phyloP scores from a whole-genome alignment of 1,140 invertebrate genomes.

The Penaeus japonicus region DNA sequence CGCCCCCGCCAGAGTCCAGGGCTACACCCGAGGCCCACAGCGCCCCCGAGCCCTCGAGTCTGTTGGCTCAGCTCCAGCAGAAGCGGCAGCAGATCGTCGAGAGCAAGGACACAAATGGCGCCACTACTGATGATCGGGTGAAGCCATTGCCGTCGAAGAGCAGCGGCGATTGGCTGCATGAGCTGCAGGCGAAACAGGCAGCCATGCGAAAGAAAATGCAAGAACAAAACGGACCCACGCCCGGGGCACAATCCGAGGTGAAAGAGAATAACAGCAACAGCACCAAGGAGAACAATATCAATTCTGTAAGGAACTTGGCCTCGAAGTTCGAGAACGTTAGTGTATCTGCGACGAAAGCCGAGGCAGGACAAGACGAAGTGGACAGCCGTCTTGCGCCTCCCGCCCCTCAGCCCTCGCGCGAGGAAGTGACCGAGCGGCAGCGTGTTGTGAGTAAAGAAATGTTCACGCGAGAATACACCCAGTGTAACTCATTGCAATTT shows the following conservation, averaged over 20 bases:
- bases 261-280: constrained; percentile 69
- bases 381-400: constrained; percentile 23
- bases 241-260: constrained; percentile 14
- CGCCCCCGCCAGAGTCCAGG: constrained; percentile 45
- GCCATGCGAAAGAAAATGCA: constrained; percentile 56
- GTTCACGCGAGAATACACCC: constrained; percentile 58
- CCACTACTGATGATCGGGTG: constrained; percentile 50
- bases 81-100: constrained; percentile 76
- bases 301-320: constrained; percentile 77
- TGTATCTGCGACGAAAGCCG: constrained; percentile 6
- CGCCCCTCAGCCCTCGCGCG: background rate
- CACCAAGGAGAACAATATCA: background rate
- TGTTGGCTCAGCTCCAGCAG: constrained; percentile 78
- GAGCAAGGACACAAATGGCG: constrained; percentile 55
- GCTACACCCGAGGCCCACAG: constrained; percentile 24
- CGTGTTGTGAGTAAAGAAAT: constrained; percentile 46
- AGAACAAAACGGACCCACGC: constrained; percentile 48
- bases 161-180: constrained; percentile 75
- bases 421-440: constrained; percentile 28
- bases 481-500: constrained; percentile 57
- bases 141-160: constrained; percentile 60
- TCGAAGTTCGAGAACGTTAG: constrained; percentile 77
- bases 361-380: constrained; percentile 56
- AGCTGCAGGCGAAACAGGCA: constrained; percentile 72
- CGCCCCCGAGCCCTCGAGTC: constrained; percentile 65